These are phyloP conservation scores for Caenorhabditis japonica DNA, from an alignment of 2,888 invertebrate genomes.

Conservation along the genomic window DNA sequence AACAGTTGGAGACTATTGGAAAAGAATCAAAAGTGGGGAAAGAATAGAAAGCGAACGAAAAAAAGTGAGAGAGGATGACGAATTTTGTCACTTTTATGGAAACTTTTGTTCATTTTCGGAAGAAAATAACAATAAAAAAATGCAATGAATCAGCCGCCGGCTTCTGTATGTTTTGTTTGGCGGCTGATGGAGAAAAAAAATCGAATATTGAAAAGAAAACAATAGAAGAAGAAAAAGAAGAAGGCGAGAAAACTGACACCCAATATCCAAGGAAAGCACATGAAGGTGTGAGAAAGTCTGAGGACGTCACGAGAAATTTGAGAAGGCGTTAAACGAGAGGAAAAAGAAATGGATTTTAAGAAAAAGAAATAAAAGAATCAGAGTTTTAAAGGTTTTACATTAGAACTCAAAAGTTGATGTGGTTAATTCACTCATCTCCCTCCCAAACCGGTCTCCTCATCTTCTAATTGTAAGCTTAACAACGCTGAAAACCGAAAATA, in stretches of 20 bases:
- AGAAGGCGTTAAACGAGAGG: background rate
- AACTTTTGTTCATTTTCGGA: conserved; percentile 1
- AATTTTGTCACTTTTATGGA: conserved; percentile 11
- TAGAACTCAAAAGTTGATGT: conserved; percentile 7
- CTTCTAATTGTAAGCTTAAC: too few relatives aligned
- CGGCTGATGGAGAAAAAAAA: background rate
- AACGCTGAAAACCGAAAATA: too few relatives aligned
- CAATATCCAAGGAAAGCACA: conserved; percentile 32
- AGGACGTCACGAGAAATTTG: background rate
- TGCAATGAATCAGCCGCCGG: conserved; percentile 24
- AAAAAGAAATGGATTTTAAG: background rate
- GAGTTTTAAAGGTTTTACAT: too few relatives aligned
- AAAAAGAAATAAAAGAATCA: conserved; percentile 12
- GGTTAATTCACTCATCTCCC: too few relatives aligned
- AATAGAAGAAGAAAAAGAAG: conserved; percentile 10
- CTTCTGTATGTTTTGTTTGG: conserved; percentile 38
- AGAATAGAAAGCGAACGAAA: background rate
- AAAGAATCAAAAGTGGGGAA: background rate
- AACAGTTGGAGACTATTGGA: conserved; percentile 5
- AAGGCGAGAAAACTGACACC: conserved; percentile 34
- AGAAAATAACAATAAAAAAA: background rate
- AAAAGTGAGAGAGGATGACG: too few relatives aligned
- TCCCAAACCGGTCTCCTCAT: too few relatives aligned
- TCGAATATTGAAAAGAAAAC: background rate
- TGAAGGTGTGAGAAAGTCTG: conserved; percentile 29